A percentile compares a stretch with the other conserved stretches of the same genome.
These are phyloP conservation scores for Manduca sexta DNA, from an alignment of 1,140 invertebrate genomes.

Conservation along the genomic window DNA sequence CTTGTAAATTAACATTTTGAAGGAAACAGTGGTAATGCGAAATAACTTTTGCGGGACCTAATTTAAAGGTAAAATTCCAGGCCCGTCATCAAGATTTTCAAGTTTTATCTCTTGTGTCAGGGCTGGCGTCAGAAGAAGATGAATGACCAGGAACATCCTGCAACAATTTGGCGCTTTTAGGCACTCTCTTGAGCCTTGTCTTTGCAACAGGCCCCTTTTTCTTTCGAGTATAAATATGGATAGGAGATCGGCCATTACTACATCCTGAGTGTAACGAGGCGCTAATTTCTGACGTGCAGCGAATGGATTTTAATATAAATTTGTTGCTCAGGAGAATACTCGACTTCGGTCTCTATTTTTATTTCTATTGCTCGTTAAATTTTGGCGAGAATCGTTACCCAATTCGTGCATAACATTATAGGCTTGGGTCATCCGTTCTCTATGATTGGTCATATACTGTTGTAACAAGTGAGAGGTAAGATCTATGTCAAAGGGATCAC, in stretches of 20 bases:
- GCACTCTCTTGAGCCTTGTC: slow-evolving; percentile 16
- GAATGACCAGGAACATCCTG: slow-evolving; percentile 6
- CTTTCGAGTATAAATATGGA: slow-evolving; percentile 26
- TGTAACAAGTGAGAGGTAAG: neutral
- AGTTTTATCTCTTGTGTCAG: slow-evolving; percentile 17
- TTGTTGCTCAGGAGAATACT: no score
- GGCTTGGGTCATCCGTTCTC: neutral
- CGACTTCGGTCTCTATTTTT: no score
- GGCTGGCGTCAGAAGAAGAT: neutral
- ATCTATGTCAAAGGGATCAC: neutral
- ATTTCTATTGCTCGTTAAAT: no score
- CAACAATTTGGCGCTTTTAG: slow-evolving; percentile 19
- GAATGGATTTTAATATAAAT: no score
- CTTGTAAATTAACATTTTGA: slow-evolving; percentile 12
- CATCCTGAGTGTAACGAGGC: slow-evolving; percentile 21
- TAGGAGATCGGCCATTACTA: slow-evolving; percentile 21
- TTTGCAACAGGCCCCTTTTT: slow-evolving; percentile 21
- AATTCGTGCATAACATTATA: no score
- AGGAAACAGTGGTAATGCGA: slow-evolving; percentile 13
- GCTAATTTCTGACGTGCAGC: slow-evolving; percentile 19
- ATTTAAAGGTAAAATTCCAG: slow-evolving; percentile 13
- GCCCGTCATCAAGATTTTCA: slow-evolving; percentile 16
- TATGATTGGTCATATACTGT: neutral
- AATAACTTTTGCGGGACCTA: slow-evolving; percentile 7
- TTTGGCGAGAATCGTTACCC: no score